phyloP scores from a whole-genome alignment of 2,113 vertebrate genomes.

The Micronycteris hirsuta region DNA sequence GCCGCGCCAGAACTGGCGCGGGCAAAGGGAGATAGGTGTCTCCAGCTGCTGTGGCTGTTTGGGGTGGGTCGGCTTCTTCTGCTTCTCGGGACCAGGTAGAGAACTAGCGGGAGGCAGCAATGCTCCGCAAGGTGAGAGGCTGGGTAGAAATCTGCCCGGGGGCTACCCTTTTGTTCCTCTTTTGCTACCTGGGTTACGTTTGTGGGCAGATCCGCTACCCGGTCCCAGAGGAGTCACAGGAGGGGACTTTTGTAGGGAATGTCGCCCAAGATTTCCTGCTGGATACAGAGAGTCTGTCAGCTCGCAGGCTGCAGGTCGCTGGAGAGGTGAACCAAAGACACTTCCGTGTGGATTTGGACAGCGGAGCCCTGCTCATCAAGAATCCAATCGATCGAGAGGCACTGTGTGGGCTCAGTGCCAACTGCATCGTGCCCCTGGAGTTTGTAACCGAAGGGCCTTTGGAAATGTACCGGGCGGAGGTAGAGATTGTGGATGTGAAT shows the following conservation, averaged over 20 bases:
- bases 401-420: constrained; percentile 73
- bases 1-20: constrained; percentile 65
- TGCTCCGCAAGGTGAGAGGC: constrained; percentile 71
- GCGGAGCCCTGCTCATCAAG: constrained; percentile 74
- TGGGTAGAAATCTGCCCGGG: constrained; percentile 67
- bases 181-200: constrained; percentile 76
- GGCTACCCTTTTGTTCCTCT: constrained; percentile 73
- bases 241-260: constrained; percentile 79
- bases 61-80: constrained; percentile 65
- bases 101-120: constrained; percentile 61
- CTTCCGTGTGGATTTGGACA: constrained; percentile 76
- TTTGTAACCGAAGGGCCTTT: constrained; percentile 75
- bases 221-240: constrained; percentile 77
- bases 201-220: constrained; percentile 78
- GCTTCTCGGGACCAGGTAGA: constrained; percentile 53
- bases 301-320: constrained; percentile 76
- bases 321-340: constrained; percentile 75
- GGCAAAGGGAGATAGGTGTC: constrained; percentile 67
- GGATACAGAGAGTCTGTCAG: constrained; percentile 71
- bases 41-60: constrained; percentile 69
- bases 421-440: constrained; percentile 75
- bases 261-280: constrained; percentile 77
- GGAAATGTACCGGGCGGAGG: constrained; percentile 80
- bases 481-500: constrained; percentile 88
- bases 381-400: constrained; percentile 77